phyloP scores from a whole-genome alignment of 2,797 vertebrate genomes.

The Taenioides sp. region DNA sequence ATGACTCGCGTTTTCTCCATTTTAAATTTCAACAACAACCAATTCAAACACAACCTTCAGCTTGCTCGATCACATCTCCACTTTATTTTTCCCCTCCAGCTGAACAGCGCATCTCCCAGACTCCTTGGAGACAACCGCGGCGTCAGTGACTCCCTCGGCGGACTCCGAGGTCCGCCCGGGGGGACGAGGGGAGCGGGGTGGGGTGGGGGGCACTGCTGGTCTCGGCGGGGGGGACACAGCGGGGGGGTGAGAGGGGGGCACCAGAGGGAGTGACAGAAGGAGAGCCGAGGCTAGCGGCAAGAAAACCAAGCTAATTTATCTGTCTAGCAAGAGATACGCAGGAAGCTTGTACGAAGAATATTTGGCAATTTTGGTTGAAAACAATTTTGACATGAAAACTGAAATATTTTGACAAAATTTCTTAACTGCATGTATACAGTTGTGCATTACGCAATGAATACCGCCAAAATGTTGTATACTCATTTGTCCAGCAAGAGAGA shows the following conservation, averaged over 20 bases:
- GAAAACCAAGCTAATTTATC: slow-evolving; percentile 41
- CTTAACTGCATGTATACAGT: too few species aligned
- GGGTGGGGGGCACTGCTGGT: slow-evolving; percentile 31
- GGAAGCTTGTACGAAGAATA: too few species aligned
- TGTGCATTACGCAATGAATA: too few species aligned
- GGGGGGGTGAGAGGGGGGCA: slow-evolving; percentile 48
- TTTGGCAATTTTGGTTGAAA: too few species aligned
- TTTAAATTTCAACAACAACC: neutral
- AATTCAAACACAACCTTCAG: slow-evolving; percentile 64
- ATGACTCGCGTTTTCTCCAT: too few species aligned
- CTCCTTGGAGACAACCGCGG: slow-evolving; percentile 58
- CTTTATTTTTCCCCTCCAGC: slow-evolving; percentile 52
- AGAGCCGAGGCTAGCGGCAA: slow-evolving; percentile 30
- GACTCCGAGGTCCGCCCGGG: slow-evolving; percentile 44
- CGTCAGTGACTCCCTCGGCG: slow-evolving; percentile 38
- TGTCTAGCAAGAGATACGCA: neutral
- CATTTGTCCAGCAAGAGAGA: too few species aligned
- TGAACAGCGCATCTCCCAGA: slow-evolving; percentile 43
- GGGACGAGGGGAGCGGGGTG: slow-evolving; percentile 15
- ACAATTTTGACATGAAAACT: too few species aligned
- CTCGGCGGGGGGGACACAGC: slow-evolving; percentile 29
- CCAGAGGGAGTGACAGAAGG: slow-evolving; percentile 25
- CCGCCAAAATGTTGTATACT: too few species aligned
- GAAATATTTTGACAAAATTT: too few species aligned
- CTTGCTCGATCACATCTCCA: slow-evolving; percentile 23